Evolutionary conservation across 2,797 vertebrate genomes (phyloP), one percentile per base, ranked within the genome.

Genomic region (Hippopotamyrus pictus): DNA sequence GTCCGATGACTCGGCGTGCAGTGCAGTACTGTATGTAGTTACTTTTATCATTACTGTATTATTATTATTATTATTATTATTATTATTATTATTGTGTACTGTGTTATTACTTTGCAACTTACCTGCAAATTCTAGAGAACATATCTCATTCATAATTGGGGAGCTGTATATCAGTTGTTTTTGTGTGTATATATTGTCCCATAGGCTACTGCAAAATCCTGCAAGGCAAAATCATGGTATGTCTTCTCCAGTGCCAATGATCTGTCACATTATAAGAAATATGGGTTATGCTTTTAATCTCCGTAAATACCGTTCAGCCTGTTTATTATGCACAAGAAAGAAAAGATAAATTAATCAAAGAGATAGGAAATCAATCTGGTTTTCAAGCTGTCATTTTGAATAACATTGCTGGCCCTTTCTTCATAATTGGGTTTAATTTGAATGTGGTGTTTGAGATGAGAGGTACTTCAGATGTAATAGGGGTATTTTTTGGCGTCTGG

Each of bases 271-370:
- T 93, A 95, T 94, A 92, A 95, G 94, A 93, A 94, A 94, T 92
- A 88, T 91, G 92, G 93, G 94, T 94, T 94, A 93, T 91, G 91
- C 92, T 94, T 95, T 95, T 95, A 94, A 94, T 96, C 93, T 93
- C 22, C 86, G 91, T 92, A 93, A 95, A 94, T 93, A 94, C 92
- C 93, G 93, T 93, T 95, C 94, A 94, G 93, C 93, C 91, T 91
- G 94, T 94, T 93, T 92, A 93, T 90, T 91, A 92, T 93, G 92
- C 94, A 92, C 94, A 95, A 94, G 92, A 93, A 95, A 93, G 92
- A 91, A 91, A 93, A 91, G 92, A 95, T 94, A 94, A 96, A 95
- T 96, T 95, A 95, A 96, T 96, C 95, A 96, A 93, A 95, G 92
- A 91, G 93, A 94, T 94, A 94, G 94, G 94, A 95, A 96, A 95